Conservation (phyloP, 2,113 vertebrate genomes). For the Protobothrops flavoviridis region DNA sequence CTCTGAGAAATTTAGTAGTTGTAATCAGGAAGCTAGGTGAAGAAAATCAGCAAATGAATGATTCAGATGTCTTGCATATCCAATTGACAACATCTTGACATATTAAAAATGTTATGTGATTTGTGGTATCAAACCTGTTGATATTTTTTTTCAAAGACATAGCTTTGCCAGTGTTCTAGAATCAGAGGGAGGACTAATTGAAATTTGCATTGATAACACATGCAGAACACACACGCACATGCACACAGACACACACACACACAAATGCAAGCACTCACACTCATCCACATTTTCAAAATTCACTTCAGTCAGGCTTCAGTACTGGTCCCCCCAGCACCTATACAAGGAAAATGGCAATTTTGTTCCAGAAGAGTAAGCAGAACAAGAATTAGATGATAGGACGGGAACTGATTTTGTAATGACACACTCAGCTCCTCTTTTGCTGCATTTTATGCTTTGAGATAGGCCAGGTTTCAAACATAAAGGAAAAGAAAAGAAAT, state of each 20-base stretch:
- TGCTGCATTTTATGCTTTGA: neutral
- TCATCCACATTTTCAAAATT: neutral
- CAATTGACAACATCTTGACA: neutral
- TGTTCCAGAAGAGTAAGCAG: conserved; percentile 11
- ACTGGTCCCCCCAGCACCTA: neutral
- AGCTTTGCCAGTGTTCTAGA: neutral
- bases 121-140: neutral
- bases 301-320: neutral
- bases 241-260: neutral
- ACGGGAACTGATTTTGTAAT: conserved; percentile 14
- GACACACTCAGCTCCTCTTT: neutral
- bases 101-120: neutral
- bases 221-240: neutral
- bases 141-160: neutral
- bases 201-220: neutral
- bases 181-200: neutral
- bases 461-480: neutral
- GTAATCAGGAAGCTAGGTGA: neutral
- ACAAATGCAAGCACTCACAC: neutral
- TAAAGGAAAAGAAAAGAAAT: neutral
- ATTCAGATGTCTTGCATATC: neutral
- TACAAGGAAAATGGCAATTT: conserved; percentile 18
- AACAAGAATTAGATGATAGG: conserved; percentile 9
- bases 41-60: neutral
- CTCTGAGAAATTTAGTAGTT: neutral